Evolutionary conservation across 1,140 invertebrate species (phyloP).

Genomic region (Drosophila melanica): DNA sequence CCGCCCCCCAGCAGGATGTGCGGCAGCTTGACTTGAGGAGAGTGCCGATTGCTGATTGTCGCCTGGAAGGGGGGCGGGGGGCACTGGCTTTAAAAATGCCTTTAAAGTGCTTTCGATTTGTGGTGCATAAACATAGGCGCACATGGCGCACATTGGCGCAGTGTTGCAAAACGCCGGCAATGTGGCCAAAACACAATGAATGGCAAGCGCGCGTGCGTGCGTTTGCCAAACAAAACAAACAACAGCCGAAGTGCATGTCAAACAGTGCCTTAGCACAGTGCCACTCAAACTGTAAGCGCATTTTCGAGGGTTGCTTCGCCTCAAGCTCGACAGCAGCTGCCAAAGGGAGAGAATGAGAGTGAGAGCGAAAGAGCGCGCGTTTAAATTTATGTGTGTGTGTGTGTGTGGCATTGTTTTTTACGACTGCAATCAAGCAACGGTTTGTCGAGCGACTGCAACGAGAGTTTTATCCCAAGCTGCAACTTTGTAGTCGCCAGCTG

Average conservation of each 20-base stretch:
- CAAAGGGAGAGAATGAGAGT: constrained; percentile 3
- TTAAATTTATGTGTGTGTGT: constrained; percentile 1
- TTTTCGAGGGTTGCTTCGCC: constrained; percentile 40
- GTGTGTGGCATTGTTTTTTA: constrained; percentile 37
- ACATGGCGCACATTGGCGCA: constrained; percentile 54
- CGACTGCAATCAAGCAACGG: constrained; percentile 17
- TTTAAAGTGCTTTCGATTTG: constrained; percentile 13
- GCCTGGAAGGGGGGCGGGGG: not conserved
- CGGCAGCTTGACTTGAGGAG: not conserved
- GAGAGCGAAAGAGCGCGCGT: constrained; percentile 12
- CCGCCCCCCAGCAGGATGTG: constrained; percentile 6
- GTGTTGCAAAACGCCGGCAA: constrained; percentile 56
- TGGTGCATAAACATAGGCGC: constrained; percentile 44
- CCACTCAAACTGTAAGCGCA: constrained; percentile 40
- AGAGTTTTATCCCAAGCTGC: constrained; percentile 15
- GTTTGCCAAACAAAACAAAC: constrained; percentile 54
- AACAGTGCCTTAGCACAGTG: constrained; percentile 34
- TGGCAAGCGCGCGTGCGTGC: constrained; percentile 6
- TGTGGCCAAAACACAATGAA: constrained; percentile 29
- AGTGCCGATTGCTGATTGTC: not conserved
- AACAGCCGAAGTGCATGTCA: constrained; percentile 10
- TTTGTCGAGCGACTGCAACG: constrained; percentile 27
- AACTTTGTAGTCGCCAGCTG: constrained; percentile 52
- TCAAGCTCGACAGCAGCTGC: constrained; percentile 45
- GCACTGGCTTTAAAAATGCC: constrained; percentile 32